Base-by-base conservation (phyloP, 2,113 vertebrate genomes). In the Corydoras maculifer region DNA sequence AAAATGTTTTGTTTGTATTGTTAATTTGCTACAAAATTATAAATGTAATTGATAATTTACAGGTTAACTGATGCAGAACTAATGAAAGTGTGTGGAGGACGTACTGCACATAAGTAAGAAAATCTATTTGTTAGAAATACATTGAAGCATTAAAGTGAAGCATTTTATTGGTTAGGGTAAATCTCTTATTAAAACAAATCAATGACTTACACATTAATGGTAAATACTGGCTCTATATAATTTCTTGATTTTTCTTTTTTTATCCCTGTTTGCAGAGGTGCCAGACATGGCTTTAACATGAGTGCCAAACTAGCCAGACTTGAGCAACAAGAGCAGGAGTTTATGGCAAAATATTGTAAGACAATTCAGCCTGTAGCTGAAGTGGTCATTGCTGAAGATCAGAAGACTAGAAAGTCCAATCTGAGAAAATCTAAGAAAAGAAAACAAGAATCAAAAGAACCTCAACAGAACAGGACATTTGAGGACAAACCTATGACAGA, bases 301-400 rank as follows among this genome's bases (percentile, higher is more conserved):
- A 94, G 89, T 0, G 95, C 96, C 70, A 99, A 99, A 82, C 85
- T 99, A 58, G 94, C 93, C 0, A 82, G 94, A 2, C 86, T 98
- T 69, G 91, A 98, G 82, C 91, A 94, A 82, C 96, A 98, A 81
- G 95, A 97, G n/a, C 88, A 83, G 0, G 92, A 89, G 60, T 98
- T 96, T 80, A 86, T 99, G 87, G 90, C 89, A 32, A 86, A 65
- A 0, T 90, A 92, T 9, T 77, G 85, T 14, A 78, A 9, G 0
- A 11, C 66, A 57, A 6, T 75, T 8, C 5, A 54, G 11, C 61
- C 25, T 0, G 13, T 25, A 14, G 8, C 1, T 9, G 30, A 60
- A 43, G 15, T 32, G 2, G 35, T 43, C 35, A 43, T 2, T 3
- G 63, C 77, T 62, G n/a, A 0, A 49, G 57, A 49, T 48, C 69